These are phyloP conservation scores for Eretmocerus hayati DNA, from an alignment of 2,888 invertebrate genomes.

Conservation along the genomic window DNA sequence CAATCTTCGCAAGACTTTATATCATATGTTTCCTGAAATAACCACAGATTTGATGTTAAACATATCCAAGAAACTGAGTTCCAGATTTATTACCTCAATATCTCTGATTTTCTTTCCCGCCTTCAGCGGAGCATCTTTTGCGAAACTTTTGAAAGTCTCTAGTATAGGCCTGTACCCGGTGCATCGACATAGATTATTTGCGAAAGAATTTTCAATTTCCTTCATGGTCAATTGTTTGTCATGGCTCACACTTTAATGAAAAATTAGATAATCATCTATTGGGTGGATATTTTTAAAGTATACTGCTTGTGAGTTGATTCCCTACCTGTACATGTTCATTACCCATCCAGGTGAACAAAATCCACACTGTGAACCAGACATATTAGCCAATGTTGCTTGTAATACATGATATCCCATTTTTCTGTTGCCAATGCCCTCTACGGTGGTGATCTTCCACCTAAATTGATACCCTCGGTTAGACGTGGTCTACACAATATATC, in stretches of 20 bases:
- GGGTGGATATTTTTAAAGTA: background rate
- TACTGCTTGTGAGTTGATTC: background rate
- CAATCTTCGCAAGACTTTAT: conserved; percentile 42
- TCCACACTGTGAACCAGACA: conserved; percentile 35
- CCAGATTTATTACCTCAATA: conserved; percentile 34
- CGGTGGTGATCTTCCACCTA: conserved; percentile 62
- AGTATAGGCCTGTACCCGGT: conserved; percentile 73
- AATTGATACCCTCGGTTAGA: no score
- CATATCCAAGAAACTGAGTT: no score
- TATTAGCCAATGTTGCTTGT: conserved; percentile 32
- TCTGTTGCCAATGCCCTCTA: conserved; percentile 65
- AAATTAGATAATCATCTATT: conserved; percentile 25
- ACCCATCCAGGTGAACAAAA: conserved; percentile 69
- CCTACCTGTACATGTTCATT: conserved; percentile 49
- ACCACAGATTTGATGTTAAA: no score
- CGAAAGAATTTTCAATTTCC: conserved; percentile 63
- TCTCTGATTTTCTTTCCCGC: conserved; percentile 51
- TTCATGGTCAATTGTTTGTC: conserved; percentile 53
- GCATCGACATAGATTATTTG: conserved; percentile 67
- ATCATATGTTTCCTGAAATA: conserved; percentile 36
- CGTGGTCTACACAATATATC: no score
- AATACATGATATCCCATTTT: conserved; percentile 62
- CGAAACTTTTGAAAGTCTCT: conserved; percentile 72
- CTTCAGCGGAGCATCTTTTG: conserved; percentile 53
- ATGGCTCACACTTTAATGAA: conserved; percentile 24